Evolutionary conservation across 2,888 invertebrate genomes (phyloP), one percentile per base, ranked within the genome.

Genomic region (Spodoptera picta): DNA sequence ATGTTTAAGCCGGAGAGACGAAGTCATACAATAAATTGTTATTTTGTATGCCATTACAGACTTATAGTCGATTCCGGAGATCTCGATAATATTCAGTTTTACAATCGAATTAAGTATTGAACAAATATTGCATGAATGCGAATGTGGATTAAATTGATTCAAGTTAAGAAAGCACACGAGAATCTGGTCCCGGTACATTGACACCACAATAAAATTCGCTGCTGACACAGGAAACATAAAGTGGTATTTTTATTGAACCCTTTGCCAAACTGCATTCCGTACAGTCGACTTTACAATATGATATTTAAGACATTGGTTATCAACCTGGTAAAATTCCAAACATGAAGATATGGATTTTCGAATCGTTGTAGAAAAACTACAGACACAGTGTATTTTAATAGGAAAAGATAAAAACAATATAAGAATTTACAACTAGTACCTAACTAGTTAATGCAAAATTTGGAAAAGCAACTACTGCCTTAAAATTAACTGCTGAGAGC

Each of bases 161-260:
- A 85, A 86, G 77, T 79, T 82, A 86, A 86, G 83, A 83, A 83
- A 77, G 78, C 80, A 80, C 70, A 81, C 80, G 77, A 84, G 81
- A 83, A 86, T 89, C 86, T 86, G 84, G 84, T 84, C 83, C 81
- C 86, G 83, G 89, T 88, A 87, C 90, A 89, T 88, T 91, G 90
- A 90, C 92, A 88, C 89, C 85, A 87, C 87, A 87, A 90, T 93
- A 90, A 92, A 92, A 89, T 91, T 88, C 85, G 83, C 83, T 82
- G 86, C 87, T 88, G 90, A 88, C 90, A 90, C 92, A 91, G 92
- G 91, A 92, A 89, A 92, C 91, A 92, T 93, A 90, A 93, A 92
- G 84, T 89, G 83, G 82, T 81, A 87, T 90, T 90, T 92, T 93
- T 93, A 93, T 92, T 92, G 86, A 86, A 87, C 88, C 86, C 90